Evolutionary conservation across 2,797 vertebrate genomes (phyloP), one percentile per base, ranked within the genome.

Genomic region (Coregonus suidteri): DNA sequence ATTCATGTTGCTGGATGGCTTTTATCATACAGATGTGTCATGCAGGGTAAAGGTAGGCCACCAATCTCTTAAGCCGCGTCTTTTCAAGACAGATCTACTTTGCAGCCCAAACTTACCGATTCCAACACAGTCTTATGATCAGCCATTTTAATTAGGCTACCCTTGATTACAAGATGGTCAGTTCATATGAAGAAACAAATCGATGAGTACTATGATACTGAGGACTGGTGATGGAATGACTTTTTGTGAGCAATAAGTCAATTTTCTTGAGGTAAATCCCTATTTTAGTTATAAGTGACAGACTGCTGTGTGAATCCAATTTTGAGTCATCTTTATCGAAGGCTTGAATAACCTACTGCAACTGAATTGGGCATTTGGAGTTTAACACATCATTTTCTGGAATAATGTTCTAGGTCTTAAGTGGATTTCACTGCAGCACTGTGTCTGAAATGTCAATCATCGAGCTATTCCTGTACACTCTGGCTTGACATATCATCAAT

Each of bases 241-340:
- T 83, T 47, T 80, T 77, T 78, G 76, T 79, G 82, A 81, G 80
- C 77, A 81, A 77, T 83, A 75, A 85, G 56, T 76, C 70, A 2
- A 3, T 76, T 69, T 82, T 87, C 82, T 81, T 81, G 41, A 78
- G 84, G 79, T 83, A 83, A 83, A 87, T 84, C 83, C 75, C 69
- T 4, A 18, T 74, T 47, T 30, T 76, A 76, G n/a, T 75, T 52
- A 51, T 65, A 53, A 77, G 75, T 37, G 16, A 79, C 67, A 72
- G 56, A 74, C 73, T 67, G 69, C 71, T 31, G 65, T 77, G 83
- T 41, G 56, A 85, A 76, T 75, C 81, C 14, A 47, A 62, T 69
- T 72, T 52, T 73, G 31, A 73, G 74, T 53, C 71, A 74, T 80
- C 74, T 25, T 76, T 14, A 71, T 82, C 70, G 78, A 74, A 79